Base-by-base conservation (phyloP, 35 echinoderm and acorn worm genomes). In the Apostichopus californicus region DNA sequence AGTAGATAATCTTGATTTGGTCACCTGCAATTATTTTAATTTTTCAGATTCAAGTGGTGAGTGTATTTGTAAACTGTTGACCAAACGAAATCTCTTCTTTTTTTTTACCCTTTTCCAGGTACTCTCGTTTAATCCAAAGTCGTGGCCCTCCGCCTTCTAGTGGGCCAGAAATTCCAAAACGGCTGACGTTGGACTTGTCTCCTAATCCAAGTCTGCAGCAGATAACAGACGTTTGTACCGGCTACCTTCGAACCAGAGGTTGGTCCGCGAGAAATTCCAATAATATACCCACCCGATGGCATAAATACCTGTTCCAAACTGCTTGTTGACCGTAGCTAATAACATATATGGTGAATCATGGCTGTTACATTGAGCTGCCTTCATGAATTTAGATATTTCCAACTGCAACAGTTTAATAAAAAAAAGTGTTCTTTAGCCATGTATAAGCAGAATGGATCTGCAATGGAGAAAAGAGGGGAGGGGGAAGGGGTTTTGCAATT, bases 121-220 rank as follows among this genome's bases (percentile, higher is more conserved):
- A 53, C 17, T 46, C 34, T 17, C 80, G 80, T 14, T 46, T 83
- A 18, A 34, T 54, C 18, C 80, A 83, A 55, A 53, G 80, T 55
- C 46, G 55, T n/a, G 80, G 24, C 17, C 4, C 53, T n/a, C 80
- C 7, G 57, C 90, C 77, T 20, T 59, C 57, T 6, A 18, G 26
- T 21, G 10, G 54, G 34, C 11, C 24, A n/a, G 52, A 64, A 56
- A 64, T 66, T 24, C 86, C 86, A 10, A 87, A 87, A 71, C 57
- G 86, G 8, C 22, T 87, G 11, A 68, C 57, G 4, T 5, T 87
- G 6, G 86, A 87, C 57, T 15, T 71, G 22, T 11, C 86, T 4
- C 59, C 84, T 9, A 92, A 84, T 63, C 95, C 95, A 5, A 96
- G 95, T 60, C 15, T 96, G 10, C 56, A 60, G 1, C 89, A 96